phyloP scores from a whole-genome alignment of 2,113 vertebrate species.

The Sisor rabdophorus region DNA sequence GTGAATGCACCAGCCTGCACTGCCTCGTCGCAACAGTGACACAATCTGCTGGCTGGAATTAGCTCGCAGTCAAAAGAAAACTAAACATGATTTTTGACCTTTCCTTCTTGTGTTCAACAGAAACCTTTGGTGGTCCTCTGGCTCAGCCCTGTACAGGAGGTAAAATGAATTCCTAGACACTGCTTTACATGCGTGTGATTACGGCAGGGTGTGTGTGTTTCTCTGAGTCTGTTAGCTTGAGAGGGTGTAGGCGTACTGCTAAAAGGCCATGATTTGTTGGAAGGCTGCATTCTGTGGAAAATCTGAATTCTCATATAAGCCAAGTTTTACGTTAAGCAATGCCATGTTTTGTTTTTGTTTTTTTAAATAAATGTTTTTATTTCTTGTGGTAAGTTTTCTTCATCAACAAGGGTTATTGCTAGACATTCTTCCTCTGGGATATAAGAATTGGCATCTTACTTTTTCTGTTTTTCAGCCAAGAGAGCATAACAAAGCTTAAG shows the following conservation, averaged over 20 bases:
- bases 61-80: conserved; percentile 68
- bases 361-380: neutral
- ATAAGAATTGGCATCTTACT: neutral
- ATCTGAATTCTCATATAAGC: conserved; percentile 6
- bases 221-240: conserved; percentile 49
- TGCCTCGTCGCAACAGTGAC: conserved; percentile 59
- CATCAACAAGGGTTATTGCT: conserved; percentile 4
- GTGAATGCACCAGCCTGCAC: conserved; percentile 56
- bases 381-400: conserved; percentile 8
- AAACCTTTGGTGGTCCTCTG: conserved; percentile 69
- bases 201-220: conserved; percentile 45
- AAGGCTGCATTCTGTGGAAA: conserved; percentile 4
- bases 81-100: conserved; percentile 78
- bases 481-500: neutral
- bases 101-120: conserved; percentile 74
- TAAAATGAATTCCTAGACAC: conserved; percentile 46
- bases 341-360: conserved; percentile 1
- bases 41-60: conserved; percentile 72
- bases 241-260: conserved; percentile 44
- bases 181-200: conserved; percentile 36
- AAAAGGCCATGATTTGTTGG: conserved; percentile 25
- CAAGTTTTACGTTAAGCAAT: conserved; percentile 24
- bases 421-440: conserved; percentile 7
- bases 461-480: conserved; percentile 9
- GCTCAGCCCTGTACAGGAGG: conserved; percentile 44